Conservation (phyloP, 2,888 invertebrate genomes). For the Drosophila sordidula region DNA sequence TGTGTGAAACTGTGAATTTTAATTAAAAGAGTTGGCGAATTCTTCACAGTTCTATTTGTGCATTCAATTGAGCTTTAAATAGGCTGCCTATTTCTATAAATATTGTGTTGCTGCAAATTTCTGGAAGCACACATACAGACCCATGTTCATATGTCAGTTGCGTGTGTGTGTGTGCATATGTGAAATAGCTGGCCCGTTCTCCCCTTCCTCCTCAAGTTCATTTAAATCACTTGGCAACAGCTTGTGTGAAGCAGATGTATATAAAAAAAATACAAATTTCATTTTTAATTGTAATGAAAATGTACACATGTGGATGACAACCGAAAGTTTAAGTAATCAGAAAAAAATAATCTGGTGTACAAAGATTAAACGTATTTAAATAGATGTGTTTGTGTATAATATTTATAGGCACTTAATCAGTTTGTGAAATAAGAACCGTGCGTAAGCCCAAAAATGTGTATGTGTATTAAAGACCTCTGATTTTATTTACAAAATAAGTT, state of each 20-base stretch:
- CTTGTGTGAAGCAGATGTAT: background rate
- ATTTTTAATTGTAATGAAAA: background rate
- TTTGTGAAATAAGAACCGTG: background rate
- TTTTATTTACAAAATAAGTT: background rate
- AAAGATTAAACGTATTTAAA: background rate
- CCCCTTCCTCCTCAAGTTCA: slow-evolving; percentile 27
- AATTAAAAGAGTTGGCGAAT: background rate
- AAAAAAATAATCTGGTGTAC: background rate
- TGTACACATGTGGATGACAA: background rate
- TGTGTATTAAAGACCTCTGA: background rate
- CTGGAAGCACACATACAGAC: slow-evolving; percentile 52
- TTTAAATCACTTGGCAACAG: slow-evolving; percentile 56
- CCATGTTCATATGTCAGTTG: background rate
- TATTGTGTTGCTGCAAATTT: slow-evolving; percentile 43
- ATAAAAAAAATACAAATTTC: slow-evolving; percentile 3
- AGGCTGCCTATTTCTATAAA: background rate
- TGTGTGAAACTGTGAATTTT: background rate
- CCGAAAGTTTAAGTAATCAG: background rate
- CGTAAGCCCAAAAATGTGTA: background rate
- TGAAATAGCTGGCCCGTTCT: slow-evolving; percentile 44
- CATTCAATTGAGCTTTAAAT: background rate
- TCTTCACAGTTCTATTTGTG: background rate
- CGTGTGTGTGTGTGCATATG: slow-evolving; percentile 14
- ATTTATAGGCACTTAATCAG: background rate
- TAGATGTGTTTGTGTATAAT: background rate